phyloP scores from a whole-genome alignment of 1,140 invertebrate genomes.

The Cylas formicarius region DNA sequence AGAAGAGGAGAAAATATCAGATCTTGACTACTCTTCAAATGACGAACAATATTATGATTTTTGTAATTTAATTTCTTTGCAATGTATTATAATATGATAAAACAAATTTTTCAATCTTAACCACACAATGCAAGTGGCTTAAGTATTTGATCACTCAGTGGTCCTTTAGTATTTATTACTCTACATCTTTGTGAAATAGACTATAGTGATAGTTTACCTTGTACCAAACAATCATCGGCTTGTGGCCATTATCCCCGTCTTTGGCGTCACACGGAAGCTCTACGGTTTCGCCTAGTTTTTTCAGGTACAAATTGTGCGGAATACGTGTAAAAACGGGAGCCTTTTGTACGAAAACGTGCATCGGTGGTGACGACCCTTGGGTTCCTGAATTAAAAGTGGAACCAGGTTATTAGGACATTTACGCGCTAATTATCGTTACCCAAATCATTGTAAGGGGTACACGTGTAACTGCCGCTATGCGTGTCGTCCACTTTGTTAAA shows the following conservation, averaged over 20 bases:
- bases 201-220: constrained; percentile 54
- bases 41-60: too few relatives aligned
- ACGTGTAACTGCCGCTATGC: constrained; percentile 76
- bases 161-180: too few relatives aligned
- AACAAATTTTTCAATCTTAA: background rate
- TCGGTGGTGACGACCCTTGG: constrained; percentile 73
- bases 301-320: constrained; percentile 73
- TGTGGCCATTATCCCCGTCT: constrained; percentile 63
- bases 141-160: too few relatives aligned
- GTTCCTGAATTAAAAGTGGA: constrained; percentile 49
- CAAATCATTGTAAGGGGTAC: constrained; percentile 80
- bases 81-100: too few relatives aligned
- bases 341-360: constrained; percentile 83
- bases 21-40: too few relatives aligned
- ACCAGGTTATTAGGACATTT: constrained; percentile 40
- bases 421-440: constrained; percentile 7
- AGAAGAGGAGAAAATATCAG: too few relatives aligned
- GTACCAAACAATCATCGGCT: constrained; percentile 76
- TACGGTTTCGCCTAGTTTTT: constrained; percentile 71
- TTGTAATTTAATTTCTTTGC: too few relatives aligned
- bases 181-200: too few relatives aligned
- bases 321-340: constrained; percentile 70
- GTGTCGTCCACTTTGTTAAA: constrained; percentile 68
- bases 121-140: too few relatives aligned
- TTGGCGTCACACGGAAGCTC: constrained; percentile 78